Evolutionary conservation across 2,113 vertebrate species (phyloP).

Genomic region (Peromyscus maniculatus): DNA sequence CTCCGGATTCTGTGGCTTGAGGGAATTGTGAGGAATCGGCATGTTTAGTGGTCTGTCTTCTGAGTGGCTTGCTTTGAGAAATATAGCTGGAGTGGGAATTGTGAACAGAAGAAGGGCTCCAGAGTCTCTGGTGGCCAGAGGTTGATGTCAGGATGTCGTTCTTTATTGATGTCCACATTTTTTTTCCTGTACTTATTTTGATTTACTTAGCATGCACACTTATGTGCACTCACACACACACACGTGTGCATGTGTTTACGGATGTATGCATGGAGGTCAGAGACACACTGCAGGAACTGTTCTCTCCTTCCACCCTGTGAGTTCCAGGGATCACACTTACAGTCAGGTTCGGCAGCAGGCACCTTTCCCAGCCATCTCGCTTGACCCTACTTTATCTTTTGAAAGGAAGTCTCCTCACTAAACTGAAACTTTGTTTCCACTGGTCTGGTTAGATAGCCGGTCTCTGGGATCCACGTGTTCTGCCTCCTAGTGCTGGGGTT

Average conservation of each 20-base stretch:
- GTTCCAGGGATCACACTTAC: not conserved
- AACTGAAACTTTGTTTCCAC: not conserved
- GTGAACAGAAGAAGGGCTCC: too few relatives aligned
- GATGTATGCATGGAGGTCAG: not conserved
- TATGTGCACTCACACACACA: too few relatives aligned
- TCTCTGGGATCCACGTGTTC: not conserved
- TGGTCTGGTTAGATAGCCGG: not conserved
- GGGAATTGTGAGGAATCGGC: not conserved
- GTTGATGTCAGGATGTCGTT: not conserved
- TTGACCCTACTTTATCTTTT: not conserved
- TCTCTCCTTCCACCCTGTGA: not conserved
- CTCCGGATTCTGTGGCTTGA: constrained; percentile 19
- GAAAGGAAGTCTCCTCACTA: not conserved
- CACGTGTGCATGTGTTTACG: not conserved
- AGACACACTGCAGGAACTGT: not conserved
- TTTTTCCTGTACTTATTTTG: not conserved
- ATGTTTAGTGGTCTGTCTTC: not conserved
- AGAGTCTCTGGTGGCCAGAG: not conserved
- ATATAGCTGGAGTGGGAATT: not conserved
- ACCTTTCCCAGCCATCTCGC: not conserved
- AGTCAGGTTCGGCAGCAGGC: not conserved
- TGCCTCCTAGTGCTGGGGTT: not conserved
- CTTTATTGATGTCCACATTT: not conserved
- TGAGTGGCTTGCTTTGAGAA: constrained; percentile 30
- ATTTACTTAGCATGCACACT: not conserved